Evolutionary conservation across 2,113 vertebrate genomes (phyloP), one percentile per base, ranked within the genome.

Genomic region (Coryphaenoides rupestris): DNA sequence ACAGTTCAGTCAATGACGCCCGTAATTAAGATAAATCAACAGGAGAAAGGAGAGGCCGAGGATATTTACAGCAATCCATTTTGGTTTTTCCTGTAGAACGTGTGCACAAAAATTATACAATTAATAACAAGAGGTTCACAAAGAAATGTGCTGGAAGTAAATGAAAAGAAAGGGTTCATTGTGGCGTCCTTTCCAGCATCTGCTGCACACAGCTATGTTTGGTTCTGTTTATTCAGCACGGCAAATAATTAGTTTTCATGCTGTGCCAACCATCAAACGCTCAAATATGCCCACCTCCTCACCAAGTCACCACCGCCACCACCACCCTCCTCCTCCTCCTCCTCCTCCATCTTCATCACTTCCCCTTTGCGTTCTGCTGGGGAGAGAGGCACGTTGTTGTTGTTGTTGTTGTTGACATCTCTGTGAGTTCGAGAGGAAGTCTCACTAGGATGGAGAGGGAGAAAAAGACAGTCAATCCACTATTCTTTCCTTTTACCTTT

Each of bases 231-330:
- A 63, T 12, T 15, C 55, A n/a, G 58, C 57, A 54, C 19, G 50
- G 33, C 23, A 69, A 75, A 66, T 72, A 19, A 72, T 58, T 60
- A 62, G 33, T 75, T 62, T 75, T 77, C 65, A 72, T 56, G 9
- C 59, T 60, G 59, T 49, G 28, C 57, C 58, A 65, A 60, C 59
- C 21, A 17, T 21, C 40, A 49, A 13, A 50, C 9, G 33, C 33
- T 40, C 33, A 40, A 40, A 40, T 40, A 40, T 2, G 13, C 33
- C 7, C 33, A 40, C 33, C 33, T 0, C 4, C 28, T 33, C 28
- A 33, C 28, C 1, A 10, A 5, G 5, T 33, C 33, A 7, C 33
- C 10, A 7, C 5, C 33, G 9, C 28, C 28, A 2, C 28, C 7
- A 9, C 33, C 33, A 7, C 33, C 33, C 1, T 2, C 7, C 33